A percentile compares a stretch with the other conserved stretches of the same genome.
These are phyloP conservation scores for Cheilosia scutellata DNA, from an alignment of 2,888 invertebrate genomes.

Conservation along the genomic window DNA sequence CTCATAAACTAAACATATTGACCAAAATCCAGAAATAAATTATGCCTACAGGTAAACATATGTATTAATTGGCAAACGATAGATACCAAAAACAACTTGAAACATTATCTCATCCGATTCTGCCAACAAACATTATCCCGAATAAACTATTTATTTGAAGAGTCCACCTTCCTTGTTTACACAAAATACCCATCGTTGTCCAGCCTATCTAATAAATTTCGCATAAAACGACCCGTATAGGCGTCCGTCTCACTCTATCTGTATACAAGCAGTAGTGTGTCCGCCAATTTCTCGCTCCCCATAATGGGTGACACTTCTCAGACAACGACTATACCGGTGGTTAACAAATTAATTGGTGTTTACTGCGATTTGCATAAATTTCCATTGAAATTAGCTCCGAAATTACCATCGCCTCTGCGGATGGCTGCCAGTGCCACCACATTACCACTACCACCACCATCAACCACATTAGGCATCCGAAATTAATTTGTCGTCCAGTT, in stretches of 20 bases:
- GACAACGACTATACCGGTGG: slow-evolving; percentile 63
- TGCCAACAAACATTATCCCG: background rate
- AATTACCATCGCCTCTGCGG: slow-evolving; percentile 49
- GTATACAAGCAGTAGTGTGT: background rate
- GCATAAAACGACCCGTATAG: slow-evolving; percentile 57
- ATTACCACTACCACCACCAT: slow-evolving; percentile 1
- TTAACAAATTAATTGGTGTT: slow-evolving; percentile 76
- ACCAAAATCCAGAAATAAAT: slow-evolving; percentile 10
- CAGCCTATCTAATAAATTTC: slow-evolving; percentile 71
- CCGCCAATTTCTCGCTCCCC: slow-evolving; percentile 1
- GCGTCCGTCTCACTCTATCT: slow-evolving; percentile 31
- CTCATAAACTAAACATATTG: slow-evolving; percentile 5
- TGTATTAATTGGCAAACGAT: slow-evolving; percentile 25
- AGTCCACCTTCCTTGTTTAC: slow-evolving; percentile 56
- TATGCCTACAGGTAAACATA: background rate
- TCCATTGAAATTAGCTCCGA: slow-evolving; percentile 73
- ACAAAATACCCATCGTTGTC: slow-evolving; percentile 46
- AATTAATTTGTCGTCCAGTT: slow-evolving; percentile 73
- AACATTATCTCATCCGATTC: slow-evolving; percentile 25
- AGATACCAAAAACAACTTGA: slow-evolving; percentile 11
- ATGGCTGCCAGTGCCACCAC: slow-evolving; percentile 30
- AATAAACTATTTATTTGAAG: slow-evolving; percentile 5
- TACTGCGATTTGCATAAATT: slow-evolving; percentile 76
- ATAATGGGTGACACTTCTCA: slow-evolving; percentile 31
- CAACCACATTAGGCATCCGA: slow-evolving; percentile 64